Evolutionary conservation across 2,888 invertebrate species (phyloP).

Genomic region (Metalampra italica): DNA sequence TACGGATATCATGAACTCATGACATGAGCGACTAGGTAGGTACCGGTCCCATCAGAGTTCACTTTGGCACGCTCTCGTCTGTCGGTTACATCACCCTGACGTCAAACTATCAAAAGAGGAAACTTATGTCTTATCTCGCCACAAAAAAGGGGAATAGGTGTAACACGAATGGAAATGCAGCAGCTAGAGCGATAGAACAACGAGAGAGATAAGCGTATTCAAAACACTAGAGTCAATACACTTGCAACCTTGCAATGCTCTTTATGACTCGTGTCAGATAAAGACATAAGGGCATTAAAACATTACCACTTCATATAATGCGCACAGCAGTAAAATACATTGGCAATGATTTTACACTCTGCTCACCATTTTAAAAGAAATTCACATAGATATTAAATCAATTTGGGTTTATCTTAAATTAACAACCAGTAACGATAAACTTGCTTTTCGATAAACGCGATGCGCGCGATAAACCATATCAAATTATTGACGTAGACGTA

Average conservation of each 20-base stretch:
- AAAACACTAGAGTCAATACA: slow-evolving; percentile 73
- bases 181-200: slow-evolving; percentile 58
- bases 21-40: slow-evolving; percentile 27
- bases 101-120: slow-evolving; percentile 54
- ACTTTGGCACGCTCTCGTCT: slow-evolving; percentile 57
- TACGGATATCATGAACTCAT: slow-evolving; percentile 16
- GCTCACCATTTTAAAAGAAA: slow-evolving; percentile 1
- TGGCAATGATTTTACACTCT: slow-evolving; percentile 12
- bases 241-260: slow-evolving; percentile 75
- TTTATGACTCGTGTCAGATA: slow-evolving; percentile 72
- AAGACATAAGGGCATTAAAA: slow-evolving; percentile 70
- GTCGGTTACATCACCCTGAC: slow-evolving; percentile 67
- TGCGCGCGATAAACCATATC: background rate
- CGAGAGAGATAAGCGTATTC: slow-evolving; percentile 68
- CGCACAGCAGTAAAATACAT: slow-evolving; percentile 23
- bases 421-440: slow-evolving; percentile 1
- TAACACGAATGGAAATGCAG: slow-evolving; percentile 45
- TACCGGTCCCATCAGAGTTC: slow-evolving; percentile 36
- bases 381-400: background rate
- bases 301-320: slow-evolving; percentile 55
- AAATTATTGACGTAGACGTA: no score
- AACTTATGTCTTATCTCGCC: slow-evolving; percentile 42
- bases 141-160: slow-evolving; percentile 29
- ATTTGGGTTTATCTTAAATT: slow-evolving; percentile 1
- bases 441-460: background rate